Evolutionary conservation across 2,113 vertebrate genomes (phyloP).

Genomic region (Nothocercus nigrocapillus): DNA sequence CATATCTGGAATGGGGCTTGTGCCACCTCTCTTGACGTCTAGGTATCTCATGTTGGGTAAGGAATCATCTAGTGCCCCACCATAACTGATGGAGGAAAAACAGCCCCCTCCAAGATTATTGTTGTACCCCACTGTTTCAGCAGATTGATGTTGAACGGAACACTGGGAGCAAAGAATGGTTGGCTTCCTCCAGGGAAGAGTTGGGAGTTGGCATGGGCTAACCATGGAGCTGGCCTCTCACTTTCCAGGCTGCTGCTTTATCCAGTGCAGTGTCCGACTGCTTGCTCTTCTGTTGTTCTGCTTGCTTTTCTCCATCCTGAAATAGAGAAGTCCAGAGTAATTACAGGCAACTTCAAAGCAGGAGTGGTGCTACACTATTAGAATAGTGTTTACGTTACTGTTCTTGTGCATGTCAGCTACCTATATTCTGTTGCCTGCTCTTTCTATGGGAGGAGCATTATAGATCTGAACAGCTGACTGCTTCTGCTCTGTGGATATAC

Average conservation of each 20-base stretch:
- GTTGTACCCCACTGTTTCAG: not conserved
- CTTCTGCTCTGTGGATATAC: not conserved
- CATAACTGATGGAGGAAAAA: not conserved
- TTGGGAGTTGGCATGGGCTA: not conserved
- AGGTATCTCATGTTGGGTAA: accelerated
- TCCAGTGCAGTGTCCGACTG: not conserved
- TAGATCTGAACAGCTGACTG: not conserved
- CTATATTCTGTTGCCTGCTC: not conserved
- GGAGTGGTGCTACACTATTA: not conserved
- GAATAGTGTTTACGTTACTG: not conserved
- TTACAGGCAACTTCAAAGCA: not conserved
- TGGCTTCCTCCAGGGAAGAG: not conserved
- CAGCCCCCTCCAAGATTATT: not conserved
- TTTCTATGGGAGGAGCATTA: not conserved
- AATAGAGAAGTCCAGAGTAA: not conserved
- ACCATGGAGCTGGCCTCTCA: not conserved
- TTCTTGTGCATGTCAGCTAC: not conserved
- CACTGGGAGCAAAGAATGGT: not conserved
- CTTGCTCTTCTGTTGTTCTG: not conserved
- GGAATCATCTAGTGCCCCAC: not conserved
- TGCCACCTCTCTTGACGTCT: not conserved
- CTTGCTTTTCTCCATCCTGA: not conserved
- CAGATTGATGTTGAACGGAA: not conserved
- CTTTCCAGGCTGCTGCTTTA: not conserved
- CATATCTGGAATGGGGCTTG: too few species aligned